Base-by-base conservation (phyloP, 1,140 invertebrate species). In the Akabosia matsudoensis region DNA sequence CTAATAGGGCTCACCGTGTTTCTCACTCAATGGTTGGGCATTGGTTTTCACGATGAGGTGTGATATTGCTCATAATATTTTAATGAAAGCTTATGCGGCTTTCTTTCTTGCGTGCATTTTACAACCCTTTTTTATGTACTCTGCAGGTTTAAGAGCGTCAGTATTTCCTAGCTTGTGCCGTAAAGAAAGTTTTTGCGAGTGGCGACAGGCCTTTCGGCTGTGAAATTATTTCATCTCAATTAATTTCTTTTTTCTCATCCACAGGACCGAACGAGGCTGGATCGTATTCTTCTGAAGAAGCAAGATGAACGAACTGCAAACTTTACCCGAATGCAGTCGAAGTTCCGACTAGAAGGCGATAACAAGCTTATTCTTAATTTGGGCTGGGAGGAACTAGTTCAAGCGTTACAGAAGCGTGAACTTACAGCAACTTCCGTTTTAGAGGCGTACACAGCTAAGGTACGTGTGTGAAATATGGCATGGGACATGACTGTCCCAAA, bases 381-480 rank as follows among this genome's bases (percentile, higher is more conserved):
- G 26, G 33, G 61, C 45, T 79, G 71, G 71, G 75, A 76, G 13
- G 75, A 76, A n/a, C 75, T 79, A 7, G 75, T 74, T 2, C 28
- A 76, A 14, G 75, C 73, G n/a, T 45, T 79, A 10, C 79, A 79
- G 51, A 56, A 37, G 2, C 56, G 76, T 24, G 74, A 78, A 70
- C 34, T 79, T 0, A 76, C 76, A 0, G 79, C 79, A 3, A 71
- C 71, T 22, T 51, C 75, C 33, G 74, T 74, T 7, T 51, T 79
- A 1, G 79, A 79, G 7, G 79, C 79, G 0, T 78, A 77, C 56
- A 76, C 75, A n/a, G 67, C 79, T 13, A 77, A 76, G 61, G 79
- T 79, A 51, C 30, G 67, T 30, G 24, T n/a, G n/a, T n/a, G n/a
- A n/a, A n/a, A n/a, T n/a, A n/a, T n/a, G n/a, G n/a, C n/a, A n/a